These are phyloP conservation scores for Cervus canadensis DNA, from an alignment of 2,113 vertebrate species.

Conservation along the genomic window DNA sequence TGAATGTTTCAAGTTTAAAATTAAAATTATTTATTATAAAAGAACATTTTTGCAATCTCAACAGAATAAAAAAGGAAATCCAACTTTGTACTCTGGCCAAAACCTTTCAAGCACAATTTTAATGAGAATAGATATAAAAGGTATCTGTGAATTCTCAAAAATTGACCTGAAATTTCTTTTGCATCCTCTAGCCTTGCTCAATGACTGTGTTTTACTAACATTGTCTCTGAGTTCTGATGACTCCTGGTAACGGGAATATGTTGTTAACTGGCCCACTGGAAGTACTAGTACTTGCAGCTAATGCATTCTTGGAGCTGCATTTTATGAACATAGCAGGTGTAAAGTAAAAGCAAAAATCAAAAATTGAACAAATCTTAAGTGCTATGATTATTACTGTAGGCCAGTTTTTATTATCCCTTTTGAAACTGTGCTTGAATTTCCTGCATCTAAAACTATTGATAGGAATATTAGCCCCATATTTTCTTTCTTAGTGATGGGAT, in stretches of 20 bases:
- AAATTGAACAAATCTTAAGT: conserved; percentile 79
- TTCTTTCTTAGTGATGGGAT: conserved; percentile 66
- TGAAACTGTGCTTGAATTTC: conserved; percentile 68
- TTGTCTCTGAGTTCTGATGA: conserved; percentile 55
- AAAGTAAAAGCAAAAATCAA: conserved; percentile 83
- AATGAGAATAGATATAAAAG: background rate
- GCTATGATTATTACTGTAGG: conserved; percentile 77
- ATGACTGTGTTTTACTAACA: conserved; percentile 71
- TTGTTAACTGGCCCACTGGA: conserved; percentile 74
- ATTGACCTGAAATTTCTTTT: conserved; percentile 40
- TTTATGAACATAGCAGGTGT: conserved; percentile 73
- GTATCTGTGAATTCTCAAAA: conserved; percentile 26
- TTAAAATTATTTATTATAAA: background rate
- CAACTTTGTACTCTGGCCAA: background rate
- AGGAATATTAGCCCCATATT: conserved; percentile 65
- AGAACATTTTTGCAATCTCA: background rate
- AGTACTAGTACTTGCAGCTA: conserved; percentile 69
- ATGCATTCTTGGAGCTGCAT: conserved; percentile 72
- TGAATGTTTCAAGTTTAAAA: background rate
- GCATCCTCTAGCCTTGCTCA: conserved; percentile 32
- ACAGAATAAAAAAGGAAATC: background rate
- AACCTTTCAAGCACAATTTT: background rate
- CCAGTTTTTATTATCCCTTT: conserved; percentile 73
- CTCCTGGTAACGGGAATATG: conserved; percentile 63
- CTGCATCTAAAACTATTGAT: conserved; percentile 70